A percentile compares a stretch with the other conserved stretches of the same genome.
Evolutionary conservation across 2,888 invertebrate species (phyloP).

Genomic region (Tiliacea citrago): DNA sequence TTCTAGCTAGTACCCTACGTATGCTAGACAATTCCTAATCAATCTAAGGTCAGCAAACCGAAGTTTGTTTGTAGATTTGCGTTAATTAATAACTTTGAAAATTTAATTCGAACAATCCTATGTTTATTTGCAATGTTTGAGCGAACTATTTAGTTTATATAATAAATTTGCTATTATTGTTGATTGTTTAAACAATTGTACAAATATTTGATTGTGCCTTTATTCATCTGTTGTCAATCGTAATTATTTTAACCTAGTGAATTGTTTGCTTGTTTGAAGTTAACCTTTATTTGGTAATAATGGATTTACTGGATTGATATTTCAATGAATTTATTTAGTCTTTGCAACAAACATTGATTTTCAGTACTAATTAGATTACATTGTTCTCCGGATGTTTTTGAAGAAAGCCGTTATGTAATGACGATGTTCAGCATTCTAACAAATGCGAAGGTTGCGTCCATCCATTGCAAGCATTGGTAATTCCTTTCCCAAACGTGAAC

Average conservation of each 20-base stretch:
- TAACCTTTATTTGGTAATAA: background rate
- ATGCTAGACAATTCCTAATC: conserved; percentile 14
- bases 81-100: conserved; percentile 34
- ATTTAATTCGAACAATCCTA: conserved; percentile 19
- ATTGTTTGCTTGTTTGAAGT: conserved; percentile 3
- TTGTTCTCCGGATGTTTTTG: background rate
- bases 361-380: background rate
- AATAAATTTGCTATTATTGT: conserved; percentile 22
- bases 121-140: conserved; percentile 31
- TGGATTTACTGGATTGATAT: background rate
- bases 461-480: background rate
- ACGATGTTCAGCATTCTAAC: background rate
- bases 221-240: conserved; percentile 7
- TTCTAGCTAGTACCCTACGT: background rate
- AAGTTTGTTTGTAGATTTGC: conserved; percentile 9
- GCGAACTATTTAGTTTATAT: conserved; percentile 29
- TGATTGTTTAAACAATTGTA: conserved; percentile 11
- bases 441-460: background rate
- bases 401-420: background rate
- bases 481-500: background rate
- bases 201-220: conserved; percentile 23
- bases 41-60: conserved; percentile 19
- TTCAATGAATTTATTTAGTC: background rate
- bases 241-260: background rate
- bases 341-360: background rate